Evolutionary conservation across 2,113 vertebrate genomes (phyloP), one percentile per base, ranked within the genome.

Genomic region (Craseonycteris thonglongyai): DNA sequence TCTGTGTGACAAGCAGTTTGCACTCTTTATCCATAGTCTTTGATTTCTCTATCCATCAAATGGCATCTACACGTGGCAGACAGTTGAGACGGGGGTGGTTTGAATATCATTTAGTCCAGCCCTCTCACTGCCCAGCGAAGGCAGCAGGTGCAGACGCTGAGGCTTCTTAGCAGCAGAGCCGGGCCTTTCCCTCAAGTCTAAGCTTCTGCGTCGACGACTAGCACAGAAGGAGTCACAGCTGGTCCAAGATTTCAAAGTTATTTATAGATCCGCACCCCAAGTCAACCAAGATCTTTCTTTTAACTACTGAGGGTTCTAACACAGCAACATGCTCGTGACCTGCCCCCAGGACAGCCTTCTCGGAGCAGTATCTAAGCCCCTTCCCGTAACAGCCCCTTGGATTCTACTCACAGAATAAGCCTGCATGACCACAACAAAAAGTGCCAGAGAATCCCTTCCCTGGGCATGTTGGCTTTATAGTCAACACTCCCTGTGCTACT

Each of bases 401-500:
- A 78, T 95, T 88, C 91, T 63, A 51, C 66, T 96, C 93, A 94
- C 68, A 92, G 76, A 95, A 42, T 51, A 45, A 45, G 66, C 40
- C 61, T 28, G 42, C 33, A 71, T 76, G 35, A 45, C 66, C 28
- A 63, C 69, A 79, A 74, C 69, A 93, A 79, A 96, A 85, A 69
- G 30, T 74, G 13, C 15, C 14, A 18, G 22, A 89, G 45, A 76
- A 78, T 56, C n/a, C 40, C 35, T 22, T 93, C 76, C 89, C 66
- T 40, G 16, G 88, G 79, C 49, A 16, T 51, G 28, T 49, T 30
- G 63, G 82, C 58, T 83, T 83, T 33, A n/a, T 69, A 83, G 80
- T 87, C 83, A 92, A 38, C 0, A 15, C 61, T 91, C 91, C 81
- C 93, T 56, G 38, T 6, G 72, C 75, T 5, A 16, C n/a, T 95